phyloP scores from a whole-genome alignment of 2,888 invertebrate species.

The Meta bourneti region DNA sequence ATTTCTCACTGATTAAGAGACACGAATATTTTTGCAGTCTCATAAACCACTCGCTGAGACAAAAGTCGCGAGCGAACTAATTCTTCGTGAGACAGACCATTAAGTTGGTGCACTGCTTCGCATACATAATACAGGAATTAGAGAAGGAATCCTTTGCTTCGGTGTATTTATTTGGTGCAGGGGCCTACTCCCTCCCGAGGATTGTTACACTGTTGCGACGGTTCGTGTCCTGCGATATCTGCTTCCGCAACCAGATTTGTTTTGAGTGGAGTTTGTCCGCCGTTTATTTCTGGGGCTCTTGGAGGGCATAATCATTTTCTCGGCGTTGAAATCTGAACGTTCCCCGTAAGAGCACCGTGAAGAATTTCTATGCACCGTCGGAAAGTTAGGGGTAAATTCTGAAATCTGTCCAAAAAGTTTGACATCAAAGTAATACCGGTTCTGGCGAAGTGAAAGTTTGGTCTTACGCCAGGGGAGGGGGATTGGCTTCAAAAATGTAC shows the following conservation, averaged over 20 bases:
- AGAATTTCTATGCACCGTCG: background rate
- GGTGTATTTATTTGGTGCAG: conserved; percentile 34
- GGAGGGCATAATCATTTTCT: conserved; percentile 33
- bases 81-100: conserved; percentile 72
- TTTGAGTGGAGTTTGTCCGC: conserved; percentile 14
- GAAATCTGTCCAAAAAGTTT: background rate
- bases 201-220: background rate
- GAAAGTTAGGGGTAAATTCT: background rate
- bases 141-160: conserved; percentile 16
- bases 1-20: conserved; percentile 73
- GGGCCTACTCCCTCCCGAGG: background rate
- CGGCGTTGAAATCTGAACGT: conserved; percentile 17
- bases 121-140: conserved; percentile 56
- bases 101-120: conserved; percentile 49
- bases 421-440: background rate
- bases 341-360: background rate
- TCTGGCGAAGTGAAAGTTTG: too few relatives aligned
- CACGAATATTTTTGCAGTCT: conserved; percentile 69
- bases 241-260: conserved; percentile 30
- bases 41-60: conserved; percentile 53
- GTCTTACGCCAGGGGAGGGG: too few relatives aligned
- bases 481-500: too few relatives aligned
- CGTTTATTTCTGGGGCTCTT: conserved; percentile 12
- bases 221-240: background rate
- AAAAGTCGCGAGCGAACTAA: conserved; percentile 55